Conservation (phyloP, 2,113 vertebrate genomes). For the Mustela lutreola region DNA sequence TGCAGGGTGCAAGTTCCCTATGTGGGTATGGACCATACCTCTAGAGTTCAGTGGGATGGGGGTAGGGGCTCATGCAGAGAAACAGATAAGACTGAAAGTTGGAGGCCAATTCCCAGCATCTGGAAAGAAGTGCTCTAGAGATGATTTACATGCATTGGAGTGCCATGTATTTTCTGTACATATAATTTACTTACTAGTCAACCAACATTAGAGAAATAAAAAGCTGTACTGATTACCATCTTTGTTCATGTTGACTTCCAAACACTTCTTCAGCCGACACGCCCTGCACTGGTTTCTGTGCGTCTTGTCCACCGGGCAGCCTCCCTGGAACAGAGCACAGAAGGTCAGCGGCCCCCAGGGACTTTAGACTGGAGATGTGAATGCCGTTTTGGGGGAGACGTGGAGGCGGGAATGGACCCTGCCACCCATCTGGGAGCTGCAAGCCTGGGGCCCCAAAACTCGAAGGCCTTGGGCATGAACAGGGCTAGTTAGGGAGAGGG, state of each 20-base stretch:
- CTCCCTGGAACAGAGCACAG: slow-evolving; percentile 90
- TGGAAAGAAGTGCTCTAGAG: slow-evolving; percentile 30
- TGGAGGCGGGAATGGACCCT: not conserved
- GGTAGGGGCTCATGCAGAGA: not conserved
- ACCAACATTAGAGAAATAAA: slow-evolving; percentile 67
- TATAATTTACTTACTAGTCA: slow-evolving; percentile 77
- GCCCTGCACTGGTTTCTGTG: slow-evolving; percentile 99
- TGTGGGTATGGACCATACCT: not conserved
- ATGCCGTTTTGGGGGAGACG: fast-evolving
- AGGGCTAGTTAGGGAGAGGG: not conserved
- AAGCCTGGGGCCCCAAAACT: not conserved
- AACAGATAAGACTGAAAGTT: not conserved
- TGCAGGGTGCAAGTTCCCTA: not conserved
- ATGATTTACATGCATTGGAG: slow-evolving; percentile 66
- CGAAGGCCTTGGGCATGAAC: not conserved
- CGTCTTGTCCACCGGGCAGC: slow-evolving; percentile 99
- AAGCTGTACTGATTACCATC: slow-evolving; percentile 92
- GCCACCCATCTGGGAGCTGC: fast-evolving
- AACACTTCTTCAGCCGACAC: slow-evolving; percentile 98
- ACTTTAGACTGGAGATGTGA: not conserved
- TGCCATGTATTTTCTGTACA: slow-evolving; percentile 65
- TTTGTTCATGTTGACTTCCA: slow-evolving; percentile 99
- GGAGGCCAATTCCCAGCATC: slow-evolving; percentile 58
- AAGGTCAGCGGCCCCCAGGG: not conserved
- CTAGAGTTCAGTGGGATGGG: not conserved